A percentile compares a stretch with the other conserved stretches of the same genome.
Conservation (phyloP, 2,113 vertebrate species). For the Hydrolagus affinis region DNA sequence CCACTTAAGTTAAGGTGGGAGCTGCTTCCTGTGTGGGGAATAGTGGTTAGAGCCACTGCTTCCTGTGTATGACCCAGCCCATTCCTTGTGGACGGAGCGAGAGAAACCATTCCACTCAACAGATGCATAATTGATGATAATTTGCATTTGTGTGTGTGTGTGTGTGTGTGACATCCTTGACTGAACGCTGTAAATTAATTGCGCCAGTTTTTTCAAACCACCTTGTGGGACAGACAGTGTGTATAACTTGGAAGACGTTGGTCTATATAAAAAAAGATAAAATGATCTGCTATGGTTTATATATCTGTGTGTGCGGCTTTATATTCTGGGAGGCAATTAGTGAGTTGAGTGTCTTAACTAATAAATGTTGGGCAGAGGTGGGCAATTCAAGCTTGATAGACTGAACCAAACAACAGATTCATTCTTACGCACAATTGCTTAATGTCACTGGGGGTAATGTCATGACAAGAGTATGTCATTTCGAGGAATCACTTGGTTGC, state of each 20-base stretch:
- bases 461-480: background rate
- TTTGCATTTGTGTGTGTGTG: too few species aligned
- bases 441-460: background rate
- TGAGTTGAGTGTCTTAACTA: background rate
- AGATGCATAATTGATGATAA: too few species aligned
- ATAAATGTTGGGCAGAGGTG: background rate
- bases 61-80: background rate
- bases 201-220: background rate
- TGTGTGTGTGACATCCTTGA: background rate
- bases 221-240: background rate
- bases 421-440: background rate
- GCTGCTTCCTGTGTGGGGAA: background rate
- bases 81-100: background rate
- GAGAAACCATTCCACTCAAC: too few species aligned
- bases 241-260: background rate
- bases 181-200: slow-evolving; percentile 10
- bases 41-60: too few species aligned
- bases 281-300: background rate
- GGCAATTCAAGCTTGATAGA: background rate
- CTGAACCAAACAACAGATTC: background rate
- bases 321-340: background rate
- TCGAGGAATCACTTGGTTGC: background rate
- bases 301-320: background rate
- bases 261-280: background rate
- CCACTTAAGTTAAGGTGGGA: background rate